Base-by-base conservation (phyloP, 2,797 vertebrate genomes). In the Periparus ater region DNA sequence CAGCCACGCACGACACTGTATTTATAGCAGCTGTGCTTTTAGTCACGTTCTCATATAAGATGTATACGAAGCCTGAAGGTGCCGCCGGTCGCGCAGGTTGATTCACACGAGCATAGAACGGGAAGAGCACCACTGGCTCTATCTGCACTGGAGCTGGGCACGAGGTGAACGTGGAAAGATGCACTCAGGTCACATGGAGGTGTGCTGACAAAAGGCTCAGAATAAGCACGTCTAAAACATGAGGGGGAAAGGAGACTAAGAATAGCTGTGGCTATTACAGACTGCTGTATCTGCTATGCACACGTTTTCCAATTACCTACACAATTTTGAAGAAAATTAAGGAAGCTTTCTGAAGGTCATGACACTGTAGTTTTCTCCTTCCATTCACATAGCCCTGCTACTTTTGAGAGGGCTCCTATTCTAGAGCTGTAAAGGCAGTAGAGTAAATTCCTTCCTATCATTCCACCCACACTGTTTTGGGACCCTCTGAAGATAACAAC, bases 121-220 rank as follows among this genome's bases (percentile, higher is more conserved):
- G 8, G 10, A 30, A 11, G 34, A 18, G 7, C 15, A 40, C 7
- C 70, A 13, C 5, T 2, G 16, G 20, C 12, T 19, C n/a, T 2
- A 13, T 10, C 30, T 3, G 17, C 27, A 6, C 27, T 3, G 17
- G 8, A 11, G 15, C 40, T 11, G 6, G 20, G 25, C 57, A n/a
- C 13, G 44, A 13, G 23, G 32, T 2, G 1, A 21, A 7, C 9
- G 3, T 2, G 3, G 16, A 20, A 45, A 17, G 53, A 21, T 4
- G 67, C 7, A 4, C 6, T 13, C 36, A 22, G 2, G 10, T n/a
- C 17, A 22, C 4, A 2, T 14, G 0, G 8, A 74, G 40, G 23
- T 5, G 23, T 2, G 23, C 9, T 10, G 9, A n/a, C 27, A 26
- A 7, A 48, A 18, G 18, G 16, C 38, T 55, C 53, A 11, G 51